Evolutionary conservation across 2,113 vertebrate genomes (phyloP).

Genomic region (Ceyx cyanopectus): DNA sequence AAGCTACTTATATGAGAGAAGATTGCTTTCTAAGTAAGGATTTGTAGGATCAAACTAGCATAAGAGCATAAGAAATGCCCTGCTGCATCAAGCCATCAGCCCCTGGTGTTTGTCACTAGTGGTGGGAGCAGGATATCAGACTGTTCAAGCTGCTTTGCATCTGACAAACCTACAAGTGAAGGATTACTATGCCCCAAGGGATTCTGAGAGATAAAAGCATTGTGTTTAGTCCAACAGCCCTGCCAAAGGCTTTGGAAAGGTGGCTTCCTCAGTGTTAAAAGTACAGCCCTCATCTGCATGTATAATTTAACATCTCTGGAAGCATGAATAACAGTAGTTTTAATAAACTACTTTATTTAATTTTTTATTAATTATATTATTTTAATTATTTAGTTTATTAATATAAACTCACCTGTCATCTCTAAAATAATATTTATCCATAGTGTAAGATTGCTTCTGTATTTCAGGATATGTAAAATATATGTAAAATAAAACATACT

Average conservation of each 20-base stretch:
- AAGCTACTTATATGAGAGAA: constrained; percentile 24
- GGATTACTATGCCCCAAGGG: not conserved
- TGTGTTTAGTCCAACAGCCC: not conserved
- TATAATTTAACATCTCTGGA: constrained; percentile 7
- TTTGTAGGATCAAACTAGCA: constrained; percentile 1
- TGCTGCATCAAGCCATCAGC: rapidly evolving
- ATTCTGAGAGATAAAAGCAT: not conserved
- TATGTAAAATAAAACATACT: not conserved
- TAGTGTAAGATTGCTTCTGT: not conserved
- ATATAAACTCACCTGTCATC: not conserved
- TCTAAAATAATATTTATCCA: not conserved
- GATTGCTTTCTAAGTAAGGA: constrained; percentile 29
- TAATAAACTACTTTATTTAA: too few species aligned
- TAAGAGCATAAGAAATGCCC: not conserved
- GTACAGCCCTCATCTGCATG: not conserved
- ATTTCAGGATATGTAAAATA: not conserved
- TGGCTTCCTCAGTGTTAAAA: not conserved
- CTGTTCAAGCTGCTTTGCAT: not conserved
- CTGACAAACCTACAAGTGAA: not conserved
- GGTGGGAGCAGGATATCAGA: not conserved
- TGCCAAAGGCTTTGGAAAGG: not conserved
- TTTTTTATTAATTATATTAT: too few species aligned
- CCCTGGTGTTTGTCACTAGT: rapidly evolving
- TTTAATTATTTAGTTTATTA: not conserved
- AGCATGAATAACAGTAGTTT: not conserved